A percentile compares a stretch with the other conserved stretches of the same genome.
Conservation (phyloP, 1,140 invertebrate species). For the Drosophila triauraria region DNA sequence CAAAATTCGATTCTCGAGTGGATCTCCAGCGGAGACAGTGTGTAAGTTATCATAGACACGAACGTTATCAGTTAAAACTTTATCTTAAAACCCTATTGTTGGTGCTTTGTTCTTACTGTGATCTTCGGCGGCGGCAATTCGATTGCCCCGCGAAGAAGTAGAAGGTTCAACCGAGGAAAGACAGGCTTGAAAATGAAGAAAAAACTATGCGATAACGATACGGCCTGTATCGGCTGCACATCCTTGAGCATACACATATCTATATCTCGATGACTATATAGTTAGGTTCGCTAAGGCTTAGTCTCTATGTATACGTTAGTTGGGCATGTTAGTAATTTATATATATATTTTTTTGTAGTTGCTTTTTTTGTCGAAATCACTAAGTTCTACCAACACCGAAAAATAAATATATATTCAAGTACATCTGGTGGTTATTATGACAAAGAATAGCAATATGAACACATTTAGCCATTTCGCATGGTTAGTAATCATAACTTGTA, state of each 20-base stretch:
- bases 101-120: slow-evolving; percentile 85
- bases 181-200: slow-evolving; percentile 34
- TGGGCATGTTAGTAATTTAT: slow-evolving; percentile 45
- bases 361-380: slow-evolving; percentile 51
- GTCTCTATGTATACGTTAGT: slow-evolving; percentile 46
- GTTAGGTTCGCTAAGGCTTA: slow-evolving; percentile 32
- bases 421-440: slow-evolving; percentile 75
- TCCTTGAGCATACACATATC: slow-evolving; percentile 52
- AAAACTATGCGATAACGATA: slow-evolving; percentile 5
- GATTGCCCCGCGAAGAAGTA: slow-evolving; percentile 55
- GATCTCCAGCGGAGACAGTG: slow-evolving; percentile 13
- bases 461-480: slow-evolving; percentile 74
- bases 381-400: slow-evolving; percentile 80
- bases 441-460: slow-evolving; percentile 77
- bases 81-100: slow-evolving; percentile 80
- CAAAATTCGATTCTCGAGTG: slow-evolving; percentile 60
- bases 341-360: slow-evolving; percentile 32
- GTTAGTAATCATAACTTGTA: slow-evolving; percentile 45
- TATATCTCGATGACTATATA: slow-evolving; percentile 27
- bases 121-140: slow-evolving; percentile 62
- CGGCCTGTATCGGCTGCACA: slow-evolving; percentile 15
- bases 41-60: slow-evolving; percentile 44
- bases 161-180: slow-evolving; percentile 61
- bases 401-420: slow-evolving; percentile 67
- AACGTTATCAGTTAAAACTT: slow-evolving; percentile 60